Evolutionary conservation across 2,888 invertebrate genomes (phyloP), one percentile per base, ranked within the genome.

Genomic region (Caenorhabditis doughertyi): DNA sequence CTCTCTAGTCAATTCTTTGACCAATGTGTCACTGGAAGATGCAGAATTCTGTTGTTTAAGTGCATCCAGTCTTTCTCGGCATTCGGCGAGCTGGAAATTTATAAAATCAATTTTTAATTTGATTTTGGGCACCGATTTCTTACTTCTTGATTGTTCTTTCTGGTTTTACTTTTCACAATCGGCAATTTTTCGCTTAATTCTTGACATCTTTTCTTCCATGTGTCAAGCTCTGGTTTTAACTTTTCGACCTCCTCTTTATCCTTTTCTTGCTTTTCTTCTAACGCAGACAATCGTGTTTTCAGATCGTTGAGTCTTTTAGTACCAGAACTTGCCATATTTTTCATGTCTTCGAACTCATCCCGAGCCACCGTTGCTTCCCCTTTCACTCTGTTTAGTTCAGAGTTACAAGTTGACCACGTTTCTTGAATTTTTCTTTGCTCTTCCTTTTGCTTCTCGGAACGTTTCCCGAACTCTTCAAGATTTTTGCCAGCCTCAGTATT

Each of bases 311-410:
- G 47, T 27, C 72, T 72, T n/a, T 71, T 73, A n/a, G 60, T 60
- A n/a, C 71, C 79, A 39, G 79, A 74, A 21, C 60, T 68, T 29
- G 79, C 68, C 29, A 47, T 55, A 25, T 67, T 73, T 23, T 47
- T 65, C 58, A 76, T 94, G 88, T 95, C 94, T 88, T 95, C 95
- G 0, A 95, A 95, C 9, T 87, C 79, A 13, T 47, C 60, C 11
- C 68, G 29, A 8, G 83, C 79, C 2, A 85, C 35, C 16, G 47
- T 70, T 9, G 71, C 55, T 18, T 51, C 70, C 11, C 25, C 8
- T n/a, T 32, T 11, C 18, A 68, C 39, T 18, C 81, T 80, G 70
- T 85, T 81, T n/a, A 84, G 42, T 2, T 71, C 64, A 13, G 76
- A 55, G 44, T 85, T 85, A 39, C 56, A 44, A 13, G 68, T 39